Percentiles rank a stretch among this genome's conserved stretches.
phyloP scores from a whole-genome alignment of 2,113 vertebrate genomes.

The Siphamia tubifer region DNA sequence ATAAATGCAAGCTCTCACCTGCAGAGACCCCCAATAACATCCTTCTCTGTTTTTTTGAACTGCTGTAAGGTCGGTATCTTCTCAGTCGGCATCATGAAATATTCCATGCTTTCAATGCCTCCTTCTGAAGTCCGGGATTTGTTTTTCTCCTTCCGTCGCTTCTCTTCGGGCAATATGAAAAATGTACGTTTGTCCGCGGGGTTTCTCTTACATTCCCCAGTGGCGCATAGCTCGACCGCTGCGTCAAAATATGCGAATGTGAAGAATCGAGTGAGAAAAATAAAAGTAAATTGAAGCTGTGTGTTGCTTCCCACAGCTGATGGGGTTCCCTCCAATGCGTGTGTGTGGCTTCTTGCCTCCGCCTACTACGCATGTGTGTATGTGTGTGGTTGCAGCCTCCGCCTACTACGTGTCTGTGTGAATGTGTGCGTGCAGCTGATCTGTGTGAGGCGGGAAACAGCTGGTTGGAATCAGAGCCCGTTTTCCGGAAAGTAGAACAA shows the following conservation, averaged over 20 bases:
- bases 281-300: conserved; percentile 55
- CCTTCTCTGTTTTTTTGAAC: conserved; percentile 93
- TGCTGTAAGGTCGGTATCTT: conserved; percentile 88
- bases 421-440: conserved; percentile 82
- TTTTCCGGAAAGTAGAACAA: conserved; percentile 83
- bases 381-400: conserved; percentile 47
- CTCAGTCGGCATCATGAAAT: conserved; percentile 92
- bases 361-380: conserved; percentile 69
- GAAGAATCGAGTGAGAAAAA: conserved; percentile 5
- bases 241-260: not conserved
- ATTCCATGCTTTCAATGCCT: conserved; percentile 84
- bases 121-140: conserved; percentile 44
- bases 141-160: conserved; percentile 26
- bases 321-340: conserved; percentile 76
- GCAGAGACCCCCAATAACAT: conserved; percentile 90
- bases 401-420: conserved; percentile 44
- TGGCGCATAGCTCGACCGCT: conserved; percentile 1
- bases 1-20: conserved; percentile 77
- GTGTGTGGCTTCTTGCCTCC: conserved; percentile 68
- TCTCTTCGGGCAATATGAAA: not conserved
- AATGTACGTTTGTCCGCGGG: not conserved
- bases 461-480: conserved; percentile 87
- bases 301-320: conserved; percentile 75
- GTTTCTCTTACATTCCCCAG: not conserved
- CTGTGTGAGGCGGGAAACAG: conserved; percentile 92